phyloP scores from a whole-genome alignment of 92 coral and sea anemone species.

The Heliopora coerulea region DNA sequence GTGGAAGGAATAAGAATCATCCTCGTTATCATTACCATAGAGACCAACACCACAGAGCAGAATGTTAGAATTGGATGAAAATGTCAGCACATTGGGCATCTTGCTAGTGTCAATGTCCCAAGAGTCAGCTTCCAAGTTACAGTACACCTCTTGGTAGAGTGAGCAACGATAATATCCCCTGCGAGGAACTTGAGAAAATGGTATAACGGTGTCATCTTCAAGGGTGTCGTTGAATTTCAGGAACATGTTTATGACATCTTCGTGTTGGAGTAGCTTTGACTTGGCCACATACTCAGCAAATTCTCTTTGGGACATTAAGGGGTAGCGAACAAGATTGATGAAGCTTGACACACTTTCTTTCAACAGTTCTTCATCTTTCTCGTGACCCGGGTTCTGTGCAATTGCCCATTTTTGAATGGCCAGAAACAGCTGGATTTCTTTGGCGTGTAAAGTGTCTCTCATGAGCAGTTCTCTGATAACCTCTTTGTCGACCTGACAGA shows the following conservation, averaged over 20 bases:
- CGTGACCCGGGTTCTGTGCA: conserved; percentile 22
- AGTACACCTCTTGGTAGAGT: conserved; percentile 25
- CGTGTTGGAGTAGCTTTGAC: conserved; percentile 45
- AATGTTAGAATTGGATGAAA: conserved; percentile 40
- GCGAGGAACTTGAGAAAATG: conserved; percentile 52
- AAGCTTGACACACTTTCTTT: conserved; percentile 32
- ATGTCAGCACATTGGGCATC: conserved; percentile 36
- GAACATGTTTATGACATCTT: conserved; percentile 54
- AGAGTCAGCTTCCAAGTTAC: conserved; percentile 16
- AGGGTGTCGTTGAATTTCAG: conserved; percentile 43
- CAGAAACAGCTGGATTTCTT: conserved; percentile 45
- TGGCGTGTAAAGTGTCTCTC: conserved; percentile 54
- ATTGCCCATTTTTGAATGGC: conserved; percentile 51
- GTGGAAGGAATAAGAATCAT: conserved; percentile 33
- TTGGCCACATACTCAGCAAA: conserved; percentile 54
- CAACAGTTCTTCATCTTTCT: conserved; percentile 23
- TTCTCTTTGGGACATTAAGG: conserved; percentile 49
- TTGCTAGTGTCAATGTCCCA: conserved; percentile 40
- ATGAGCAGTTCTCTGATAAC: conserved; percentile 34
- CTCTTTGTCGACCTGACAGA: conserved; percentile 41
- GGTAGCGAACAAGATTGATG: conserved; percentile 45
- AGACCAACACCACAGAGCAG: conserved; percentile 55
- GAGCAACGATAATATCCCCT: conserved; percentile 49
- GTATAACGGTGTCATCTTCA: conserved; percentile 28
- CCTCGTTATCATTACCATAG: conserved; percentile 45